Base-by-base conservation (phyloP, 35 echinoderm and acorn worm species). In the Stichopus chloronotus region DNA sequence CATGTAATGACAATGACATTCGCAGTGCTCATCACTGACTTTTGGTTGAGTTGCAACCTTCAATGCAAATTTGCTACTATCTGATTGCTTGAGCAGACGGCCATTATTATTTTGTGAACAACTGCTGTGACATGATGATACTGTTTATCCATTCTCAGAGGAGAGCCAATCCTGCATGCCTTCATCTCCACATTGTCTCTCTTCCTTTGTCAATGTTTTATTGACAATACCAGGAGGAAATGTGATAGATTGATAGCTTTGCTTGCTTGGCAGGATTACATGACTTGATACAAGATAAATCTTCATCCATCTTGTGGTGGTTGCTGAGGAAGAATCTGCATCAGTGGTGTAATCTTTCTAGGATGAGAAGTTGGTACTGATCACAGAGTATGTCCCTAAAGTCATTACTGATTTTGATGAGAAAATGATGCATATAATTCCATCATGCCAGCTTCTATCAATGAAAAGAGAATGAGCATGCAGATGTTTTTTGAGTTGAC, bases 361-460 rank as follows among this genome's bases (percentile, higher is more conserved):
- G 60, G 87, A 89, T 71, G 87, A 89, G 87, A 71, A 72, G n/a
- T 89, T 89, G 87, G 87, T 59, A 52, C 87, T 89, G 87, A 89
- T 89, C 87, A 71, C 87, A 83, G 52, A 83, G 52, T 72, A 22
- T 74, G 20, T 63, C 17, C 69, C 79, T 5, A 55, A 25, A 52
- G 77, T 9, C 9, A 19, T 78, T 78, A 23, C 19, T 20, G 30
- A 23, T 78, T 23, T 19, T 52, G n/a, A n/a, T n/a, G n/a, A n/a
- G n/a, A n/a, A n/a, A n/a, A n/a, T n/a, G n/a, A n/a, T n/a, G n/a
- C n/a, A n/a, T n/a, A n/a, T n/a, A n/a, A n/a, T n/a, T n/a, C n/a
- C n/a, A n/a, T n/a, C n/a, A n/a, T n/a, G n/a, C n/a, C n/a, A 43
- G 30, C 30, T 3, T 43, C 1, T 3, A 43, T 43, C 30, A 43